phyloP scores from a whole-genome alignment of 2,888 invertebrate species.

The Chrysolina americana region DNA sequence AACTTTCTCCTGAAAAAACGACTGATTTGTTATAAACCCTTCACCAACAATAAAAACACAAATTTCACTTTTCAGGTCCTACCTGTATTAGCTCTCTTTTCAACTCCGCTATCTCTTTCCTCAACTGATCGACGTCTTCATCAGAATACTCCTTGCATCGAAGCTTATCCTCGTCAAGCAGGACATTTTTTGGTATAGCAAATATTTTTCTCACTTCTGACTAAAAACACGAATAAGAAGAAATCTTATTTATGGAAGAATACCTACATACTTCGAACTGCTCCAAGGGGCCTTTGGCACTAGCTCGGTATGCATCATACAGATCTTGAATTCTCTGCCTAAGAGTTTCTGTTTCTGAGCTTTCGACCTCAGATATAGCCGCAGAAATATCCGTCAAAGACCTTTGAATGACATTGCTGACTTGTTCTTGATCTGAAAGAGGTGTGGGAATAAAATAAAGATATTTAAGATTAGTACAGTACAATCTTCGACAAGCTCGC shows the following conservation, averaged over 20 bases:
- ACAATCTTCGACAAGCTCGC: conserved; percentile 41
- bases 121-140: conserved; percentile 39
- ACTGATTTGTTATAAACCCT: background rate
- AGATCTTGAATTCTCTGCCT: conserved; percentile 32
- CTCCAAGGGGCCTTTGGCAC: conserved; percentile 30
- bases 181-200: conserved; percentile 45
- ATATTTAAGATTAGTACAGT: background rate
- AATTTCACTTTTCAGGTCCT: background rate
- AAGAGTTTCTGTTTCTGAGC: conserved; percentile 24
- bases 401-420: conserved; percentile 32
- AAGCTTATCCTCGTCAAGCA: conserved; percentile 40
- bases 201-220: conserved; percentile 42
- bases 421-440: conserved; percentile 37
- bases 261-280: conserved; percentile 37
- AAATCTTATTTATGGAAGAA: background rate
- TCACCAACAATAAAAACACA: background rate
- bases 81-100: conserved; percentile 40
- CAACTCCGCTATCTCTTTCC: conserved; percentile 36
- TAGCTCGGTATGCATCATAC: conserved; percentile 37
- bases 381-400: conserved; percentile 38
- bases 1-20: conserved; percentile 43
- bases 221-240: conserved; percentile 33
- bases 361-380: conserved; percentile 24
- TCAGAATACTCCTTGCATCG: conserved; percentile 33
- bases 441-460: background rate